Percentiles rank a stretch among this genome's conserved stretches.
Evolutionary conservation across 1,140 invertebrate species (phyloP).

Genomic region (Ooceraea biroi): DNA sequence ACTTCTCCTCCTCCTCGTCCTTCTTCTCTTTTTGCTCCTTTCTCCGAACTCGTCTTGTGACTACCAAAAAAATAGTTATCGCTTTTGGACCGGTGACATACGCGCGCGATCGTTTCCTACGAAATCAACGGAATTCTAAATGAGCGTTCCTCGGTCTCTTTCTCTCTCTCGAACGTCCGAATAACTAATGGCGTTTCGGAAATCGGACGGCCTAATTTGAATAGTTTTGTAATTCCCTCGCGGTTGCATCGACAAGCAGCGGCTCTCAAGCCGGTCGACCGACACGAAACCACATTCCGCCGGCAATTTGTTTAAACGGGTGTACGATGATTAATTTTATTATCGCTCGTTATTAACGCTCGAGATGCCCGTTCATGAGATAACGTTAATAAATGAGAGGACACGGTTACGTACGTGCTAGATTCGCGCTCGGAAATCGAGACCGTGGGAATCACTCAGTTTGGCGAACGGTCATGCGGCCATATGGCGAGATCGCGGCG

Average conservation of each 20-base stretch:
- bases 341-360: neutral
- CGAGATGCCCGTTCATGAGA: neutral
- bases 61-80: conserved; percentile 59
- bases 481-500: conserved; percentile 10
- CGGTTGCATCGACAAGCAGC: conserved; percentile 59
- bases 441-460: conserved; percentile 34
- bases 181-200: conserved; percentile 73
- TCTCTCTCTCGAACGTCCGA: conserved; percentile 36
- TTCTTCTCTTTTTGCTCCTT: neutral
- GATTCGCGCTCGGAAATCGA: neutral
- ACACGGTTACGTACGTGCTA: neutral
- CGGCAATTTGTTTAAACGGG: neutral
- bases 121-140: conserved; percentile 75
- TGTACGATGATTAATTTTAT: conserved; percentile 17
- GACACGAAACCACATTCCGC: neutral
- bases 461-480: neutral
- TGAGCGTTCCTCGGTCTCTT: conserved; percentile 40
- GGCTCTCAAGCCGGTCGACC: conserved; percentile 43
- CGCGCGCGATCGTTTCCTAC: conserved; percentile 59
- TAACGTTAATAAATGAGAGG: neutral
- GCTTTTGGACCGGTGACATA: conserved; percentile 34
- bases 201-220: conserved; percentile 68
- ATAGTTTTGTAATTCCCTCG: conserved; percentile 69
- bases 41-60: conserved; percentile 37
- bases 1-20: neutral